Percentiles rank a stretch among this genome's conserved stretches.
These are phyloP conservation scores for Euproctis similis DNA, from an alignment of 2,888 invertebrate species.

Conservation along the genomic window DNA sequence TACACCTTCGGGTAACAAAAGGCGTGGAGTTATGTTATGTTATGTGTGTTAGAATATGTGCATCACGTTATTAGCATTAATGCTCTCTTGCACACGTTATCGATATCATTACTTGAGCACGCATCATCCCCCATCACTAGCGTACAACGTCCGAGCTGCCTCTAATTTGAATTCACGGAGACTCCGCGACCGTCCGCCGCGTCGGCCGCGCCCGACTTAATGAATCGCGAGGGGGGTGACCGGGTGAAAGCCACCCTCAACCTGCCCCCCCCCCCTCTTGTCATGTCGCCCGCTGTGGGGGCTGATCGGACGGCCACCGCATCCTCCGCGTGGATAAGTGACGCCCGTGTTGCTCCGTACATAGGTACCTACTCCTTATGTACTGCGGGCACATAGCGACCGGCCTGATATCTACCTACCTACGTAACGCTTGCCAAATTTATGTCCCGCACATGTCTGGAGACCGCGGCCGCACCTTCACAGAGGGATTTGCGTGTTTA, in stretches of 20 bases:
- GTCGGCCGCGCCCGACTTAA: constrained; percentile 75
- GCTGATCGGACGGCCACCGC: constrained; percentile 71
- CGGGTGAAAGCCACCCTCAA: constrained; percentile 27
- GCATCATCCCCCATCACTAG: constrained; percentile 40
- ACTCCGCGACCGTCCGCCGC: constrained; percentile 75
- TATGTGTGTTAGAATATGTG: no score
- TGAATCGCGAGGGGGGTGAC: constrained; percentile 64
- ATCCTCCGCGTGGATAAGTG: constrained; percentile 76
- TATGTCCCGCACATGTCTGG: constrained; percentile 76
- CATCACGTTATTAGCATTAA: no score
- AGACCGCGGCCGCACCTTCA: constrained; percentile 72
- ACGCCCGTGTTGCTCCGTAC: constrained; percentile 72
- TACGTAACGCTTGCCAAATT: constrained; percentile 74
- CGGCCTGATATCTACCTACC: constrained; percentile 63
- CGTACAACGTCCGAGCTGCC: constrained; percentile 70
- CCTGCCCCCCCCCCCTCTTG: constrained; percentile 9
- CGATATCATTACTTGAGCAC: constrained; percentile 15
- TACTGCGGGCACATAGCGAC: constrained; percentile 64
- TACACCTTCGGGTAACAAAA: no score
- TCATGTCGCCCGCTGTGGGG: constrained; percentile 35
- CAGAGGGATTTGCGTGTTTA: constrained; percentile 75
- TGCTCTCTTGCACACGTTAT: constrained; percentile 4
- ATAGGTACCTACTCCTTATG: constrained; percentile 68
- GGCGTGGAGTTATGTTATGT: no score
- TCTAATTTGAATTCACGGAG: constrained; percentile 76